phyloP scores from a whole-genome alignment of 1,140 invertebrate genomes.

The Drosophila malerkotliana region DNA sequence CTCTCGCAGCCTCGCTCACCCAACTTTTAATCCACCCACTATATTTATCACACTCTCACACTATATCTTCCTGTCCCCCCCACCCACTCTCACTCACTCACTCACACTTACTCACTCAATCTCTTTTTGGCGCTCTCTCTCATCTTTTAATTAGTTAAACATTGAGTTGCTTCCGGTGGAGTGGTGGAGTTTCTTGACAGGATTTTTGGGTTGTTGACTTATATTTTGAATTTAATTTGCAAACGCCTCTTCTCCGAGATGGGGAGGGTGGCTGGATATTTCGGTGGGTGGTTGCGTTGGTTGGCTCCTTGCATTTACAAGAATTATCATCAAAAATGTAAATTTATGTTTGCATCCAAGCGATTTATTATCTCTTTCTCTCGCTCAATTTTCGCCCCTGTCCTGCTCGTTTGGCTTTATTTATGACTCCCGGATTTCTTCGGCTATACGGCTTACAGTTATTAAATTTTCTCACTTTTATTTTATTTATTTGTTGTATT shows the following conservation, averaged over 20 bases:
- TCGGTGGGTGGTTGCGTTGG: background rate
- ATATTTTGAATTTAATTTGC: slow-evolving; percentile 48
- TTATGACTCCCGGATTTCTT: slow-evolving; percentile 58
- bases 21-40: slow-evolving; percentile 1
- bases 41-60: slow-evolving; percentile 5
- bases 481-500: background rate
- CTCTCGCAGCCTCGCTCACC: background rate
- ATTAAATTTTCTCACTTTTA: slow-evolving; percentile 52
- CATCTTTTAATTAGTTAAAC: slow-evolving; percentile 77
- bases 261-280: background rate
- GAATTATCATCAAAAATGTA: slow-evolving; percentile 81
- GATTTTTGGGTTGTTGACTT: slow-evolving; percentile 46
- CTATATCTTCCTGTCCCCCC: background rate
- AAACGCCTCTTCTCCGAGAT: slow-evolving; percentile 2
- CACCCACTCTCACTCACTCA: background rate
- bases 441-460: slow-evolving; percentile 47
- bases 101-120: background rate
- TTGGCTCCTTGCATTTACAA: background rate
- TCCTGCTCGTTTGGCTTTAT: slow-evolving; percentile 38
- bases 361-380: slow-evolving; percentile 68
- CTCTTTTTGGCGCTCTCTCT: slow-evolving; percentile 6
- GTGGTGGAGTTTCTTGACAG: slow-evolving; percentile 20
- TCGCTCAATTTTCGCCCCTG: slow-evolving; percentile 9
- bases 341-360: slow-evolving; percentile 70
- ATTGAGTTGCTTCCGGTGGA: slow-evolving; percentile 38